Evolutionary conservation across 2,888 invertebrate species (phyloP).

Genomic region (Allacma fusca): DNA sequence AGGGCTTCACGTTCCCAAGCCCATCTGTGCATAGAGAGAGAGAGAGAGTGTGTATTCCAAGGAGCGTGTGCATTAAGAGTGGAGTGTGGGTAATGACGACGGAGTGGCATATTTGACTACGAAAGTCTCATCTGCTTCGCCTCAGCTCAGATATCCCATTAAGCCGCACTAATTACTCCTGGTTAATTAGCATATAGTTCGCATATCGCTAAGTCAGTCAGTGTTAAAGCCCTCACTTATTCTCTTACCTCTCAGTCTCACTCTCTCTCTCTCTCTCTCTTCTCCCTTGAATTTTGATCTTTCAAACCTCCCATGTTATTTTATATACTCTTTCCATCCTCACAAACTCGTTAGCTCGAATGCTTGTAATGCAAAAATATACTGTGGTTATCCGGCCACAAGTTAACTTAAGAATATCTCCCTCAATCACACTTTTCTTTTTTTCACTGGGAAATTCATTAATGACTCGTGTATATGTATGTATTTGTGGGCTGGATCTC

Average conservation of each 20-base stretch:
- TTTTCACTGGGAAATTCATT: too few relatives aligned
- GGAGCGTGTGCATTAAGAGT: neutral
- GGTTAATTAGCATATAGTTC: conserved; percentile 61
- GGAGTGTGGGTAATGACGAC: conserved; percentile 36
- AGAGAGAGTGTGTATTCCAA: too few relatives aligned
- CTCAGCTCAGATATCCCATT: conserved; percentile 63
- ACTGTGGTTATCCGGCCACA: too few relatives aligned
- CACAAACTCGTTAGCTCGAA: too few relatives aligned
- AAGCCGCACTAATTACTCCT: conserved; percentile 62
- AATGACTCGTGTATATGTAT: too few relatives aligned
- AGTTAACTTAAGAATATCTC: too few relatives aligned
- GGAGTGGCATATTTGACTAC: conserved; percentile 34
- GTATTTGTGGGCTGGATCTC: too few relatives aligned
- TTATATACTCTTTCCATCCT: neutral
- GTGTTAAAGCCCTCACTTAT: conserved; percentile 18
- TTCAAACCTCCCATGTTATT: neutral
- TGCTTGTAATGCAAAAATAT: too few relatives aligned
- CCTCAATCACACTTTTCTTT: neutral
- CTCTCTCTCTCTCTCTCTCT: neutral
- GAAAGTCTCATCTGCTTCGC: conserved; percentile 58
- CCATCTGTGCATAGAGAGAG: too few relatives aligned
- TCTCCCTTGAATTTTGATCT: conserved; percentile 38
- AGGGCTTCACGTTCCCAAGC: too few relatives aligned
- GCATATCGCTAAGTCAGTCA: conserved; percentile 31
- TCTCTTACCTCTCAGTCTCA: neutral